Evolutionary conservation across 2,888 invertebrate genomes (phyloP).

Genomic region (Petrolisthes cinctipes): DNA sequence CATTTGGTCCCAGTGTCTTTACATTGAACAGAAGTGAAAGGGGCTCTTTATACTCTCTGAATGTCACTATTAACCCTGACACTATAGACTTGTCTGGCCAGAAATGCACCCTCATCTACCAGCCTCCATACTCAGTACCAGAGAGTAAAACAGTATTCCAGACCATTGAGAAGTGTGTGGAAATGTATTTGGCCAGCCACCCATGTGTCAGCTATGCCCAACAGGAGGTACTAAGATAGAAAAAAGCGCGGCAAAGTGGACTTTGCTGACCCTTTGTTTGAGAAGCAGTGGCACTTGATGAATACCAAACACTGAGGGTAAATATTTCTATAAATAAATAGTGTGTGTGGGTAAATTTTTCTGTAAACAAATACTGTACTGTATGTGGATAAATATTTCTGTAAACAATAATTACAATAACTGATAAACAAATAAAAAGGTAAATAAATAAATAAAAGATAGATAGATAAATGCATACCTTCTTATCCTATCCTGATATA

Average conservation of each 20-base stretch:
- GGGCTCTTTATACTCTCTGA: background rate
- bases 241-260: slow-evolving; percentile 43
- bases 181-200: slow-evolving; percentile 26
- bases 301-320: too few relatives aligned
- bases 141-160: slow-evolving; percentile 12
- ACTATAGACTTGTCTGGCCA: background rate
- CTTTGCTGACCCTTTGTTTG: slow-evolving; percentile 59
- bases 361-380: too few relatives aligned
- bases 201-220: slow-evolving; percentile 44
- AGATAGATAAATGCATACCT: too few relatives aligned
- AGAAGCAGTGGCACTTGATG: slow-evolving; percentile 63
- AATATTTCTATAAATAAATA: too few relatives aligned
- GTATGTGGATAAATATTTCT: too few relatives aligned
- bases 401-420: too few relatives aligned
- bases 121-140: background rate
- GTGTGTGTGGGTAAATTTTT: too few relatives aligned
- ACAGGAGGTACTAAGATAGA: slow-evolving; percentile 55
- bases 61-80: too few relatives aligned
- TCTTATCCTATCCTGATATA: too few relatives aligned
- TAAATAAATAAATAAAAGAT: too few relatives aligned
- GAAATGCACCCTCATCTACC: background rate
- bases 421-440: too few relatives aligned
- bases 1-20: too few relatives aligned
- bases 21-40: background rate
- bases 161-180: slow-evolving; percentile 37